Percentiles rank a stretch among this genome's conserved stretches.
phyloP scores from a whole-genome alignment of 2,888 invertebrate genomes.

The Herminia tarsipennalis region DNA sequence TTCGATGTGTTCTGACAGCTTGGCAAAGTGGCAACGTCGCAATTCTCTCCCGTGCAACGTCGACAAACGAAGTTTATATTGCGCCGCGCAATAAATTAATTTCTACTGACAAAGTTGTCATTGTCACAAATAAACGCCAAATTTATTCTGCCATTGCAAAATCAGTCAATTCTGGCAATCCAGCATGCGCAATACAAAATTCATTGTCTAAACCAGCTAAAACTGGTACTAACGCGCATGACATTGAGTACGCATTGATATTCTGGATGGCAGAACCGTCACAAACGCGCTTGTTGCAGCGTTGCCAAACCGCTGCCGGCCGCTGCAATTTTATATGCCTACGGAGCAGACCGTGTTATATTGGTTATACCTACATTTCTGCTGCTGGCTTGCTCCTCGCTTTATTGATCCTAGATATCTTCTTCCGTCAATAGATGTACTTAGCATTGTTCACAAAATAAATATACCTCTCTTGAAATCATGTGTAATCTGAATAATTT shows the following conservation, averaged over 20 bases:
- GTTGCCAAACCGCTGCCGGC: constrained; percentile 48
- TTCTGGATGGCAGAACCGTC: constrained; percentile 30
- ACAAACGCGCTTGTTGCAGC: constrained; percentile 30
- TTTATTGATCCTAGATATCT: constrained; percentile 13
- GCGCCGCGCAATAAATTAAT: background rate
- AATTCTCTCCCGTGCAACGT: constrained; percentile 16
- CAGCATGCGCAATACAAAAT: constrained; percentile 10
- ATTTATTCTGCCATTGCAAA: constrained; percentile 1
- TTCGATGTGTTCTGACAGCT: no score
- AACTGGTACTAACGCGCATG: constrained; percentile 27
- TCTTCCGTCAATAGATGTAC: background rate
- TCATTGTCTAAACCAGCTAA: constrained; percentile 7
- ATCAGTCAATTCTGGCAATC: constrained; percentile 5
- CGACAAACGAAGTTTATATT: background rate
- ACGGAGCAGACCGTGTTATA: no score
- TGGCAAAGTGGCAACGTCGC: constrained; percentile 52
- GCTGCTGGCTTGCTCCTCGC: constrained; percentile 17
- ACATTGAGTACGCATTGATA: constrained; percentile 38
- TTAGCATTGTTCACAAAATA: no score
- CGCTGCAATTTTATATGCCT: constrained; percentile 21
- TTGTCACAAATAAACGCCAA: background rate
- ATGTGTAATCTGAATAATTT: no score
- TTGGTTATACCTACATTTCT: constrained; percentile 17
- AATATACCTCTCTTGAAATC: no score
- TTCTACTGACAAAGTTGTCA: background rate